Base-by-base conservation (phyloP, 2,888 invertebrate genomes). In the Chydorus sphaericus region DNA sequence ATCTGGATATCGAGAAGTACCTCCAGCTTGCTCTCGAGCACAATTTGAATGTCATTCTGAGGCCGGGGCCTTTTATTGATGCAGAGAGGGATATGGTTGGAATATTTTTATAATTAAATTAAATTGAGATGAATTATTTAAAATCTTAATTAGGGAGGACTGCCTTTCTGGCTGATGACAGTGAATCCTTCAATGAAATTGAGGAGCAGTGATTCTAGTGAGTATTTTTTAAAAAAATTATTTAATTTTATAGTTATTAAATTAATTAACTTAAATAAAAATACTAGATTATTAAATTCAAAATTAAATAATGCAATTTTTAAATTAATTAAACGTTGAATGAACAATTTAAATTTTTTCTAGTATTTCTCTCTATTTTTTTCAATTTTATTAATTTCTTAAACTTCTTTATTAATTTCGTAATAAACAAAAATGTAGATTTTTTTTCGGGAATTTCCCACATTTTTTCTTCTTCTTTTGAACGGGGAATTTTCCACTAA, bases 11-110 rank as follows among this genome's bases (percentile, higher is more conserved):
- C 2, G 79, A 74, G 26, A 70, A 73, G 50, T 91, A 86, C 65
- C 73, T 90, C 6, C 70, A 78, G 60, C 70, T 77, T 4, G 92
- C 91, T 0, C 78, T 83, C 53, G 79, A 83, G 62, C 82, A 84
- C 66, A 86, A 82, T 58, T 71, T 94, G 37, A 70, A 82, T 26
- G 88, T 90, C 1, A 77, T 92, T 50, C 70, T 93, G 1, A 73
- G 93, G 28, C 82, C 88, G 0, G 93, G 93, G 0, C 93, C 93
- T 0, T 94, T 89, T 65, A 91, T 93, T 62, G 90, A 90, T 68
- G 89, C 85, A 14, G 93, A 94, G 73, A 81, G 90, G 70, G 92
- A 93, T 62, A 75, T 79, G 70, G 76, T 76, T 65, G 66, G n/a
- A 66, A 61, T 20, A 16, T 20, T 16, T 52, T 53, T 14, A 26